Conservation (phyloP, 37 sponge, comb jelly and placozoan species). For the Aplysina aerophoba region DNA sequence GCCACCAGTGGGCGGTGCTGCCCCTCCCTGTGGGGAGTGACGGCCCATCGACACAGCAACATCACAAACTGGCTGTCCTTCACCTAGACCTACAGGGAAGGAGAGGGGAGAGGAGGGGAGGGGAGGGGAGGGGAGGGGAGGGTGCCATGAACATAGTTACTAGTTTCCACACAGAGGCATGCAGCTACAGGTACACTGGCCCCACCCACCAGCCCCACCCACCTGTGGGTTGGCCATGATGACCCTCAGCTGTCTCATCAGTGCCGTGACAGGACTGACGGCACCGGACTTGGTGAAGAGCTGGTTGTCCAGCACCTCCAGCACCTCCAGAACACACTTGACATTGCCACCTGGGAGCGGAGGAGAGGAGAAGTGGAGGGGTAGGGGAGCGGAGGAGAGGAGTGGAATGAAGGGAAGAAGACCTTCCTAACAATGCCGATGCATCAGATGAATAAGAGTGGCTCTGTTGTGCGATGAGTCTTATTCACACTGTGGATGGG, state of each 20-base stretch:
- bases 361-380: not conserved
- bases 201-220: conserved; percentile 25
- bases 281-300: conserved; percentile 53
- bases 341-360: conserved; percentile 64
- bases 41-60: conserved; percentile 94
- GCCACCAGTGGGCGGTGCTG: conserved; percentile 85
- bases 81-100: not conserved
- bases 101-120: too few relatives aligned
- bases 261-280: conserved; percentile 58
- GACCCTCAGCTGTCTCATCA: conserved; percentile 29
- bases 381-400: too few relatives aligned
- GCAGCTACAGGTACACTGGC: conserved; percentile 28
- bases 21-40: conserved; percentile 78
- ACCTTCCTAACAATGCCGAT: too few relatives aligned
- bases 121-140: not conserved
- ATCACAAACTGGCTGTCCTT: conserved; percentile 46
- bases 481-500: too few relatives aligned
- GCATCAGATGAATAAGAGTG: too few relatives aligned
- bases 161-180: not conserved
- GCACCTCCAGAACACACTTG: conserved; percentile 53
- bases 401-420: too few relatives aligned
- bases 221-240: conserved; percentile 36
- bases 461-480: too few relatives aligned
- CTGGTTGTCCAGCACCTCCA: conserved; percentile 63
- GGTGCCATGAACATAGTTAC: too few relatives aligned